Evolutionary conservation across 2,797 vertebrate genomes (phyloP).

Genomic region (Ispidina picta): DNA sequence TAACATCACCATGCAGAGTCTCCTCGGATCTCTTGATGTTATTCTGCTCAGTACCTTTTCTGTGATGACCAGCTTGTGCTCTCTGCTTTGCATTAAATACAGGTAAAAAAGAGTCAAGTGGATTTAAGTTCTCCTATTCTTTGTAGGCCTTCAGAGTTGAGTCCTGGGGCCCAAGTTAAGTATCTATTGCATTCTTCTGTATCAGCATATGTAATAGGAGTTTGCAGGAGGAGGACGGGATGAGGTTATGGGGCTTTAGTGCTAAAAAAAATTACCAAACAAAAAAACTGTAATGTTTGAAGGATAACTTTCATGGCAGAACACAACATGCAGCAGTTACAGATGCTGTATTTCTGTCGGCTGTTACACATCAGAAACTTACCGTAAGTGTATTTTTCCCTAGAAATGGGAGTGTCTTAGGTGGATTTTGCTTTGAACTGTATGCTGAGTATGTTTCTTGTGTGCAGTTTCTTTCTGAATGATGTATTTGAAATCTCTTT

Average conservation of each 20-base stretch:
- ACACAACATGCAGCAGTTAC: neutral
- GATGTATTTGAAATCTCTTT: conserved; percentile 10
- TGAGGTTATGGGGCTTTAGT: neutral
- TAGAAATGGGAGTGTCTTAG: neutral
- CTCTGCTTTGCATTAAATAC: conserved; percentile 96
- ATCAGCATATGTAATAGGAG: neutral
- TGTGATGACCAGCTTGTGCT: conserved; percentile 94
- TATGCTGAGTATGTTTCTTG: conserved; percentile 11
- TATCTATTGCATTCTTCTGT: conserved; percentile 19
- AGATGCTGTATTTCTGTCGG: neutral
- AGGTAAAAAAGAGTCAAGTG: conserved; percentile 84
- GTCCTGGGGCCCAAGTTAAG: conserved; percentile 12
- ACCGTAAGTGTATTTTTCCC: neutral
- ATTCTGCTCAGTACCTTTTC: conserved; percentile 77
- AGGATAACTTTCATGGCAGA: neutral
- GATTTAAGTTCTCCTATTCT: conserved; percentile 32
- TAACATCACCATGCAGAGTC: conserved; percentile 82
- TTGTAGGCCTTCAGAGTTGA: conserved; percentile 20
- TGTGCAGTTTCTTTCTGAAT: conserved; percentile 24
- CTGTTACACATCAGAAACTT: neutral
- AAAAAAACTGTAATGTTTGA: neutral
- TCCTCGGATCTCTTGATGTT: conserved; percentile 75
- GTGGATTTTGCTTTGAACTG: conserved; percentile 2
- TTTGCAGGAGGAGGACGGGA: conserved; percentile 14
- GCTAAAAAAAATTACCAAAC: neutral